Conservation (phyloP, 2,113 vertebrate species). For the Hypanus sabinus region DNA sequence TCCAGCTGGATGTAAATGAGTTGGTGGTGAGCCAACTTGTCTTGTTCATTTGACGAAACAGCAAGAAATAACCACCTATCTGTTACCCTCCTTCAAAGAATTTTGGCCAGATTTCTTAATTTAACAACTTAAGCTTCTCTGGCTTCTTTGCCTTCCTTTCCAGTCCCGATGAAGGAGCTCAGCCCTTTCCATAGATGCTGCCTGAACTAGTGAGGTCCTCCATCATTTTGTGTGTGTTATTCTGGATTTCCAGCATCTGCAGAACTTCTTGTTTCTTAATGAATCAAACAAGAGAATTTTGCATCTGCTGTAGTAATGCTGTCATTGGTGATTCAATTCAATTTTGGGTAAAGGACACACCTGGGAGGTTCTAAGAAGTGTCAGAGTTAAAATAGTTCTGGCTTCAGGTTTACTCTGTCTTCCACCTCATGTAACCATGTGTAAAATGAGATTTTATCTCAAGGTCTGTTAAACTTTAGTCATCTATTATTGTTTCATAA, state of each 20-base stretch:
- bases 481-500: neutral
- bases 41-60: neutral
- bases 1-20: constrained; percentile 1
- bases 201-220: too few species aligned
- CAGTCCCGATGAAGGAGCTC: too few species aligned
- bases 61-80: neutral
- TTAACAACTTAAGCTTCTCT: too few species aligned
- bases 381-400: neutral
- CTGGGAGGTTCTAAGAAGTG: neutral
- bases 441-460: neutral
- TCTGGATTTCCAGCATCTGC: too few species aligned
- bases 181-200: too few species aligned
- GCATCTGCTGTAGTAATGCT: neutral
- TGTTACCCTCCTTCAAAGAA: neutral
- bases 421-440: neutral
- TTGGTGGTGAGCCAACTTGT: neutral
- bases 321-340: neutral
- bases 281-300: neutral
- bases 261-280: too few species aligned
- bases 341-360: neutral
- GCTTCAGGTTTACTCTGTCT: neutral
- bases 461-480: neutral
- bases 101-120: neutral
- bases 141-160: too few species aligned
- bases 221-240: too few species aligned